phyloP scores from a whole-genome alignment of 2,113 vertebrate genomes.

The Pycnonotus jocosus region DNA sequence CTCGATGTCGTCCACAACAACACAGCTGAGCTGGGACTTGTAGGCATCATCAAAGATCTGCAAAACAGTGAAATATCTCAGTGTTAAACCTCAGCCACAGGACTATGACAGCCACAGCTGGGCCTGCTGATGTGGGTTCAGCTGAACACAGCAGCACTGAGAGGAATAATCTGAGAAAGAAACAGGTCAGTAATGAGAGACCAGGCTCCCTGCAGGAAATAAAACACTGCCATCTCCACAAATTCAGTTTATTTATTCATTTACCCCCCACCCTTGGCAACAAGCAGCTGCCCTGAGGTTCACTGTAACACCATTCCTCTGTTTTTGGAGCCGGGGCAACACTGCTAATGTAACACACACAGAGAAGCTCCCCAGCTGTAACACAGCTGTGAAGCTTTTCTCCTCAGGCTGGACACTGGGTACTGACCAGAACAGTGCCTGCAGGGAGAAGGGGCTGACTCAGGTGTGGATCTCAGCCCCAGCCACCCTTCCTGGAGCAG shows the following conservation, averaged over 20 bases:
- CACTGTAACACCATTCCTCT: not conserved
- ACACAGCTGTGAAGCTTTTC: not conserved
- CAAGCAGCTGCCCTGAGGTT: not conserved
- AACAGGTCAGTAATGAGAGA: not conserved
- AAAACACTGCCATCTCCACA: not conserved
- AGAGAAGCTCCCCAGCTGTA: rapidly evolving
- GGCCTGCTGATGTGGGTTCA: not conserved
- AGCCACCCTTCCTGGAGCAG: not conserved
- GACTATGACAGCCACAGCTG: not conserved
- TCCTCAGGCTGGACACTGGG: not conserved
- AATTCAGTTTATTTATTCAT: not conserved
- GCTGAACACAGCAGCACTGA: not conserved
- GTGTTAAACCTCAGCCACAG: not conserved
- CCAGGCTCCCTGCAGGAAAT: not conserved
- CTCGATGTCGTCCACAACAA: conserved; percentile 95
- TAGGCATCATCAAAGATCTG: conserved; percentile 98
- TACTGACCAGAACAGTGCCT: too few species aligned
- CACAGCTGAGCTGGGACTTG: conserved; percentile 97
- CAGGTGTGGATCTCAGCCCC: not conserved
- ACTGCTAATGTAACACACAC: not conserved
- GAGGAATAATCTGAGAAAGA: not conserved
- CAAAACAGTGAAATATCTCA: not conserved
- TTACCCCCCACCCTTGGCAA: not conserved
- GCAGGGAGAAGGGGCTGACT: not conserved
- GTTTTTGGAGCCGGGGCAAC: not conserved